Evolutionary conservation across 1,140 invertebrate species (phyloP).

Genomic region (Pantala flavescens): DNA sequence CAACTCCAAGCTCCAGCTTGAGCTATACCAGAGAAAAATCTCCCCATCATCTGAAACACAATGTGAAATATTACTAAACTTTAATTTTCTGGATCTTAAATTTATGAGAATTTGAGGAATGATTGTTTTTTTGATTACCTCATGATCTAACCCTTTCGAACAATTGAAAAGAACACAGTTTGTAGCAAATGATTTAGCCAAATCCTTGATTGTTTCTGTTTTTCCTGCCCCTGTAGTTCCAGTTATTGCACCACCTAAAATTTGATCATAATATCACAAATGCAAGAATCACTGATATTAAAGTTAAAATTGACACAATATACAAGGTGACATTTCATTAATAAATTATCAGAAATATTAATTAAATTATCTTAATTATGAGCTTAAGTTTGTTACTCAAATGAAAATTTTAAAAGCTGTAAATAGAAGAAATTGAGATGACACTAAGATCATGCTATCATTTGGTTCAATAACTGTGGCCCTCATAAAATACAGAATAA

Average conservation of each 20-base stretch:
- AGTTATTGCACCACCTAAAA: slow-evolving; percentile 63
- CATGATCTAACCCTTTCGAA: slow-evolving; percentile 71
- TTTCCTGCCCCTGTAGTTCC: slow-evolving; percentile 90
- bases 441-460: too few relatives aligned
- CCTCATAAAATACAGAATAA: too few relatives aligned
- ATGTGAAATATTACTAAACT: not conserved
- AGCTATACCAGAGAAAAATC: slow-evolving; percentile 75
- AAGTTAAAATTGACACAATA: too few relatives aligned
- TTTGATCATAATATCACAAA: not conserved
- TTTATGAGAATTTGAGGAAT: not conserved
- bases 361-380: too few relatives aligned
- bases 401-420: too few relatives aligned
- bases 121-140: slow-evolving; percentile 30
- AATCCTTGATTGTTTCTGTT: slow-evolving; percentile 88
- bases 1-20: slow-evolving; percentile 86
- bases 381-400: too few relatives aligned
- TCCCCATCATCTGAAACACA: slow-evolving; percentile 61
- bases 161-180: slow-evolving; percentile 89
- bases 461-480: too few relatives aligned
- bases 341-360: too few relatives aligned
- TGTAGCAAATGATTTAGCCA: slow-evolving; percentile 75
- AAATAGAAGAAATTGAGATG: too few relatives aligned
- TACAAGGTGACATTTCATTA: too few relatives aligned
- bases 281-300: not conserved
- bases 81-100: not conserved